Evolutionary conservation across 1,140 invertebrate species (phyloP).

Genomic region (Orius insidiosus): DNA sequence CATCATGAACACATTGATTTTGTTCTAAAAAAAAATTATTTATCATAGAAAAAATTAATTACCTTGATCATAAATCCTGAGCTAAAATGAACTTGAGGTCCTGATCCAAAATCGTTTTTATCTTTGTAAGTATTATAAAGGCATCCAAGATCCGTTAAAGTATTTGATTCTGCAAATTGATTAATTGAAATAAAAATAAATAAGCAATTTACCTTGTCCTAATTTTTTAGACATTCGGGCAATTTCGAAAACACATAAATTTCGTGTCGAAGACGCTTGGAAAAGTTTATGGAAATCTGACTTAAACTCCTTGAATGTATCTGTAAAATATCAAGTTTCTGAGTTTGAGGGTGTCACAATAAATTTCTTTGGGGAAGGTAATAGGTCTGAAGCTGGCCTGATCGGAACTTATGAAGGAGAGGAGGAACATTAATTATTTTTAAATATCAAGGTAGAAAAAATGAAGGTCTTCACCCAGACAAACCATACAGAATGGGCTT

Average conservation of each 20-base stretch:
- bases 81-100: neutral
- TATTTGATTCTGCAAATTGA: neutral
- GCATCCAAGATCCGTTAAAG: neutral
- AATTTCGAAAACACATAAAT: conserved; percentile 35
- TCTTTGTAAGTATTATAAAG: conserved; percentile 39
- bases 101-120: conserved; percentile 23
- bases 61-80: neutral
- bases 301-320: conserved; percentile 35
- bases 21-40: conserved; percentile 24
- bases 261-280: conserved; percentile 56
- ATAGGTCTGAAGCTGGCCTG: no score
- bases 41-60: no score
- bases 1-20: conserved; percentile 41
- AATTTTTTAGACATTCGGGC: conserved; percentile 7
- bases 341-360: no score
- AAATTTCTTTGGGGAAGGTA: conserved; percentile 27
- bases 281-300: conserved; percentile 36
- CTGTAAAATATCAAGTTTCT: no score
- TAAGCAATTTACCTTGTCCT: neutral
- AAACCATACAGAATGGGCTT: no score
- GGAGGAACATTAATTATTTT: no score
- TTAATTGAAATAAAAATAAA: no score
- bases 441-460: no score
- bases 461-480: no score
- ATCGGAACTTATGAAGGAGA: no score